A percentile compares a stretch with the other conserved stretches of the same genome.
Evolutionary conservation across 2,888 invertebrate species (phyloP).

Genomic region (Ophion slaviceki): DNA sequence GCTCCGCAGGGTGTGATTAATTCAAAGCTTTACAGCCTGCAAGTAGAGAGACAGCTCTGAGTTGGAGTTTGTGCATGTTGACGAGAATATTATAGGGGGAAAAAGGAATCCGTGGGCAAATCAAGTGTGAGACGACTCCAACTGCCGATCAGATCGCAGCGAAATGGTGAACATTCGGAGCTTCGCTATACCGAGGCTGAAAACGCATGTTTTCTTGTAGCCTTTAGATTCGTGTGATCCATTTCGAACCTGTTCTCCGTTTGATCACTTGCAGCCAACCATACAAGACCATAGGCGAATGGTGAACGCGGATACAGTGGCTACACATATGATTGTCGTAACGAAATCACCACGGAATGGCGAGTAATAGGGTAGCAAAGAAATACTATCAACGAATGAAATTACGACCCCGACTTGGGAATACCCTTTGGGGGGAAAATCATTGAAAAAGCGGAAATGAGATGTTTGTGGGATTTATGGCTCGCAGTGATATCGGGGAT

Average conservation of each 20-base stretch:
- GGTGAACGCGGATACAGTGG: no score
- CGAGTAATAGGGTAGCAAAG: no score
- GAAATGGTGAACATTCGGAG: not conserved
- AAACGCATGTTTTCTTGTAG: no score
- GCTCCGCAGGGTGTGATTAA: slow-evolving; percentile 15
- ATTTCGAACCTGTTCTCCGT: no score
- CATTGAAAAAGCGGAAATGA: not conserved
- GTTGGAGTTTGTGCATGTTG: not conserved
- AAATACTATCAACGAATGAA: no score
- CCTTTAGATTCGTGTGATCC: no score
- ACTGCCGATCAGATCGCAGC: not conserved
- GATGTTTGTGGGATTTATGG: slow-evolving; percentile 45
- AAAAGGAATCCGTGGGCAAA: slow-evolving; percentile 5
- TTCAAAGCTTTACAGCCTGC: not conserved
- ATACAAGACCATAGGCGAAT: no score
- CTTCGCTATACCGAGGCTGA: not conserved
- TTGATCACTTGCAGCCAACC: no score
- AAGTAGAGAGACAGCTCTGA: not conserved
- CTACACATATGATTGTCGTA: no score
- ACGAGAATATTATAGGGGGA: slow-evolving; percentile 5
- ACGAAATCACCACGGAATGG: no score
- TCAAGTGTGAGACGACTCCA: not conserved
- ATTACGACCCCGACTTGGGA: not conserved
- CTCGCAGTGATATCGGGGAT: slow-evolving; percentile 38
- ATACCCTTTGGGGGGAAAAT: not conserved